Evolutionary conservation across 2,797 vertebrate genomes (phyloP).

Genomic region (Amniataba percoides): DNA sequence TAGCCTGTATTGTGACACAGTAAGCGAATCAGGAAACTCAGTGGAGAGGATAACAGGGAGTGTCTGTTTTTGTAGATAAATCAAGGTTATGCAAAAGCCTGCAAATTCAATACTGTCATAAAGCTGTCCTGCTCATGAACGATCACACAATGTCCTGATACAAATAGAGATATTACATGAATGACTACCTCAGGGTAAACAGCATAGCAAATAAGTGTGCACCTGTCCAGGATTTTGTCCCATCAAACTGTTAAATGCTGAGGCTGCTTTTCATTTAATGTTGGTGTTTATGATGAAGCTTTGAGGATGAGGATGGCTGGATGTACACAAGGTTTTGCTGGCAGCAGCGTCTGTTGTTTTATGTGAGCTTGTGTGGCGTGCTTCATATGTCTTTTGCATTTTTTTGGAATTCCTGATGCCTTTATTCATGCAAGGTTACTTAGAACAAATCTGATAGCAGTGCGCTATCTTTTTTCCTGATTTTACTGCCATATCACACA

Average conservation of each 20-base stretch:
- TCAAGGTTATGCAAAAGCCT: conserved; percentile 13
- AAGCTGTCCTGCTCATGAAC: too few relatives aligned
- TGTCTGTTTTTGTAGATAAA: conserved; percentile 11
- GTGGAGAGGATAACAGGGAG: neutral
- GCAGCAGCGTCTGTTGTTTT: conserved; percentile 7
- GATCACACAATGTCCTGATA: too few relatives aligned
- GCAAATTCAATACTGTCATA: neutral
- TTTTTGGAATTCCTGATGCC: neutral
- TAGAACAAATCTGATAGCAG: neutral
- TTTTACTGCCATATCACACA: neutral
- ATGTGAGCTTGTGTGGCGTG: neutral
- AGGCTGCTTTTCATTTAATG: neutral
- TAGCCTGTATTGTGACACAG: neutral
- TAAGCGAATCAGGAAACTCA: neutral
- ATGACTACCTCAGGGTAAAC: neutral
- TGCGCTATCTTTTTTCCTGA: neutral
- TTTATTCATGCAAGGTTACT: neutral
- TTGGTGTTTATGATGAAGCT: conserved; percentile 7
- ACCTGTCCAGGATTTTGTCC: neutral
- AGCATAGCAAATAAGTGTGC: neutral
- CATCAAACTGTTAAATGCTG: neutral
- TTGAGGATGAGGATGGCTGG: neutral
- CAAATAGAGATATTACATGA: conserved; percentile 5
- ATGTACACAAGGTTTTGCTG: neutral
- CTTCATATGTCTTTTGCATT: neutral